phyloP scores from a whole-genome alignment of 1,140 invertebrate species.

The Proctacanthus coquilletti region DNA sequence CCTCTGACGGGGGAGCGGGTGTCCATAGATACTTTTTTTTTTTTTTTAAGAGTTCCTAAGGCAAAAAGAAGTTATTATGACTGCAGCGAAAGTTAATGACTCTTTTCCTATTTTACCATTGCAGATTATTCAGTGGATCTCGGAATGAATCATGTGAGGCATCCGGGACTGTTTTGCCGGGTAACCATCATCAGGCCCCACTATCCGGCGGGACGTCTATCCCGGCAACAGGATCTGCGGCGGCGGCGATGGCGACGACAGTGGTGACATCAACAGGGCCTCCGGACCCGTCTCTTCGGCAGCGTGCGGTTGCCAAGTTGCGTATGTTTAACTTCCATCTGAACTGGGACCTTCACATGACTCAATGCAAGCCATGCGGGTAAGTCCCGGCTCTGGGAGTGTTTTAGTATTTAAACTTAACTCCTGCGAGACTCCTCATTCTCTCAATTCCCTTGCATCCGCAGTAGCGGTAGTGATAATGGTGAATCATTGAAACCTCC shows the following conservation, averaged over 20 bases:
- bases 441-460: too few species aligned
- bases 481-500: too few species aligned
- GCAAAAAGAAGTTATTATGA: too few species aligned
- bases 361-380: conserved; percentile 30
- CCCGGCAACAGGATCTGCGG: neutral
- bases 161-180: neutral
- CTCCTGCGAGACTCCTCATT: too few species aligned
- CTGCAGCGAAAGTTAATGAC: too few species aligned
- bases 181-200: neutral
- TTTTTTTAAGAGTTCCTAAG: too few species aligned
- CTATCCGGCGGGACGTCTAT: neutral
- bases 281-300: conserved; percentile 22
- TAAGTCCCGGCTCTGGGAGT: too few species aligned
- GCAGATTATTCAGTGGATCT: neutral
- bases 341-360: conserved; percentile 31
- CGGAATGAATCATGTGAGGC: neutral
- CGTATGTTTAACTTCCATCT: conserved; percentile 30
- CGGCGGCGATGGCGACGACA: neutral
- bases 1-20: too few species aligned
- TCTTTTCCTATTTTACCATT: neutral
- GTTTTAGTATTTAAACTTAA: too few species aligned
- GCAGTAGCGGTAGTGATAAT: too few species aligned
- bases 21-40: too few species aligned
- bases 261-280: neutral
- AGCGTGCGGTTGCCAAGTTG: conserved; percentile 28